A percentile compares a stretch with the other conserved stretches of the same genome.
phyloP scores from a whole-genome alignment of 2,888 invertebrate genomes.

The Seladonia tumulorum region DNA sequence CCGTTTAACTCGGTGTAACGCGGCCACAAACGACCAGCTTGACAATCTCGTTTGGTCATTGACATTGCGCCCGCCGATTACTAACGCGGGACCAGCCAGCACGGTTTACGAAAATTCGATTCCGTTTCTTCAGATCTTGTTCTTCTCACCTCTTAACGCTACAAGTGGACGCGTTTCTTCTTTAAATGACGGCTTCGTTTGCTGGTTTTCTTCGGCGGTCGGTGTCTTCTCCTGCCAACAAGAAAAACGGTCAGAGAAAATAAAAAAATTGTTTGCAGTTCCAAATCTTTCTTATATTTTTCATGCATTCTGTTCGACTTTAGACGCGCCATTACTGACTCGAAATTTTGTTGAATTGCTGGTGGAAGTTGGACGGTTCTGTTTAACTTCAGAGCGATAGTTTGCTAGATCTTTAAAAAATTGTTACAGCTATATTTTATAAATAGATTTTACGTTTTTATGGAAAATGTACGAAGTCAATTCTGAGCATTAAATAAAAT shows the following conservation, averaged over 20 bases:
- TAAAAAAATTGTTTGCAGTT: not conserved
- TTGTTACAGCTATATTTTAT: too few relatives aligned
- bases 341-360: too few relatives aligned
- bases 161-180: conserved; percentile 16
- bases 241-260: not conserved
- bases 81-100: not conserved
- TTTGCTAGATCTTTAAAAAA: too few relatives aligned
- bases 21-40: conserved; percentile 13
- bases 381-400: too few relatives aligned
- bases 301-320: too few relatives aligned
- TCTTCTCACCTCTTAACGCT: conserved; percentile 41
- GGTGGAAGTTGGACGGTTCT: too few relatives aligned
- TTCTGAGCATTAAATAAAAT: too few relatives aligned
- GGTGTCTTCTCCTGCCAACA: conserved; percentile 33
- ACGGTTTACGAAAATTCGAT: not conserved
- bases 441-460: too few relatives aligned
- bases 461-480: too few relatives aligned
- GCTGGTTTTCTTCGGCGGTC: conserved; percentile 21
- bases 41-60: conserved; percentile 41
- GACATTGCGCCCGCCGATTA: conserved; percentile 38
- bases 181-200: not conserved
- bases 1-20: conserved; percentile 24
- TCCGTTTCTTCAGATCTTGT: not conserved
- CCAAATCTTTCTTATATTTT: not conserved
- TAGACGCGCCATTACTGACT: too few relatives aligned